A percentile compares a stretch with the other conserved stretches of the same genome.
Evolutionary conservation across 30 jellyfish, hydroid and myxozoan species (phyloP).

Genomic region (Hydra vulgaris): DNA sequence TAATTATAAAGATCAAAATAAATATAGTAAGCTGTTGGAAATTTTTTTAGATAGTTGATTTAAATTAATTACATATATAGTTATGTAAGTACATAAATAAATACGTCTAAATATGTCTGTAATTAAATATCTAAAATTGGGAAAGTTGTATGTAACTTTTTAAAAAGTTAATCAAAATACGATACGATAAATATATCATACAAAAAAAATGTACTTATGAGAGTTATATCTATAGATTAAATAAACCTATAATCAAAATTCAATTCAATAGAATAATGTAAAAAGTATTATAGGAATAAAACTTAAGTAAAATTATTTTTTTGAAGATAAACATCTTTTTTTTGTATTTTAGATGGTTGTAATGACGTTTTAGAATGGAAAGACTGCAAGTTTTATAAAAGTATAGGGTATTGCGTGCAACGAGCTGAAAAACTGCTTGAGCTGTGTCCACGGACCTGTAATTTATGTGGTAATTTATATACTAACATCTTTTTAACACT

Average conservation of each 20-base stretch:
- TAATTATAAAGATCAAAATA: background rate
- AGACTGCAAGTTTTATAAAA: constrained; percentile 5
- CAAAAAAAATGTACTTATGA: too few relatives aligned
- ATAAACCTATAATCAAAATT: too few relatives aligned
- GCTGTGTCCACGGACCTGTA: constrained; percentile 11
- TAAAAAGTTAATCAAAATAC: too few relatives aligned
- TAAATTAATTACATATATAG: background rate
- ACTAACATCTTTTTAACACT: background rate
- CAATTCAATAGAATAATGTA: too few relatives aligned
- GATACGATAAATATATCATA: too few relatives aligned
- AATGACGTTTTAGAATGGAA: background rate
- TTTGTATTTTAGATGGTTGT: constrained; percentile 1
- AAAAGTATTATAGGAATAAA: too few relatives aligned
- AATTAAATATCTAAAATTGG: too few relatives aligned
- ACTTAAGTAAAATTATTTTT: too few relatives aligned
- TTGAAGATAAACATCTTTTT: background rate
- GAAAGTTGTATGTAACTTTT: too few relatives aligned
- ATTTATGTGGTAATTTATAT: constrained; percentile 14
- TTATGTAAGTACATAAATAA: too few relatives aligned
- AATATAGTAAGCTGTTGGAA: background rate
- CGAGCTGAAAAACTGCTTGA: constrained; percentile 8
- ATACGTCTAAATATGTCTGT: too few relatives aligned
- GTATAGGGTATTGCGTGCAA: constrained; percentile 1
- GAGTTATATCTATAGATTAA: too few relatives aligned
- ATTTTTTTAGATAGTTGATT: background rate